These are phyloP conservation scores for Mesoclemmys tuberculata DNA, from an alignment of 2,113 vertebrate species.

Conservation along the genomic window DNA sequence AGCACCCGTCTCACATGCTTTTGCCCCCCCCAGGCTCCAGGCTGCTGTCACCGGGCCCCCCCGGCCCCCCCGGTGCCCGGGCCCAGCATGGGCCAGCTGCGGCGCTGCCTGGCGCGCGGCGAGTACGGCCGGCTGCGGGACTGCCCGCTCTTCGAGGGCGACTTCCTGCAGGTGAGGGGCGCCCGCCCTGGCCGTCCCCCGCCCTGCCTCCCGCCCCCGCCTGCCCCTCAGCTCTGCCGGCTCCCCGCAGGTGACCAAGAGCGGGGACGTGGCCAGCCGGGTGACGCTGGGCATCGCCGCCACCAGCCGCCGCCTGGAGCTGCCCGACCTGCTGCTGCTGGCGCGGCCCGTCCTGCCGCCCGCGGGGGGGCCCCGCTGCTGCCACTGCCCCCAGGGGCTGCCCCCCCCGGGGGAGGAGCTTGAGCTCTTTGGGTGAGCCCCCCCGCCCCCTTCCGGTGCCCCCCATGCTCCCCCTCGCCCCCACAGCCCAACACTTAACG, in stretches of 20 bases:
- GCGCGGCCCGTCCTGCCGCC: slow-evolving; percentile 57
- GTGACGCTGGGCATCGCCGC: slow-evolving; percentile 74
- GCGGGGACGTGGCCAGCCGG: slow-evolving; percentile 71
- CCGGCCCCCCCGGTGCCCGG: neutral
- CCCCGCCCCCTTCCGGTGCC: neutral
- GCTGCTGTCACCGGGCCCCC: neutral
- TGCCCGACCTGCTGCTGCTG: slow-evolving; percentile 69
- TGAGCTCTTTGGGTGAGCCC: slow-evolving; percentile 68
- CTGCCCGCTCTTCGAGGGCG: slow-evolving; percentile 68
- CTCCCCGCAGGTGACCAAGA: slow-evolving; percentile 63
- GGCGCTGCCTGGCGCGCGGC: slow-evolving; percentile 60
- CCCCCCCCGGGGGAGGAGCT: neutral
- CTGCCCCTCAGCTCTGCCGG: neutral
- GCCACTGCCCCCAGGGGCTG: neutral
- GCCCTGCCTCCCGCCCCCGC: neutral
- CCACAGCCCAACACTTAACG: neutral
- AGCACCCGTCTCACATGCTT: neutral
- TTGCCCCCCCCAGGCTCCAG: neutral
- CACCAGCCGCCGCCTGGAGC: slow-evolving; percentile 60
- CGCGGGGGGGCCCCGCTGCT: neutral
- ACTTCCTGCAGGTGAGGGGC: slow-evolving; percentile 67
- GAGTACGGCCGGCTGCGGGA: slow-evolving; percentile 65
- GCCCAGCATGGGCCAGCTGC: slow-evolving; percentile 40
- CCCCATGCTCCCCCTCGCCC: neutral
- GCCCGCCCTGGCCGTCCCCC: neutral